A percentile compares a stretch with the other conserved stretches of the same genome.
These are phyloP conservation scores for Eilema griseolum DNA, from an alignment of 2,888 invertebrate genomes.

Conservation along the genomic window DNA sequence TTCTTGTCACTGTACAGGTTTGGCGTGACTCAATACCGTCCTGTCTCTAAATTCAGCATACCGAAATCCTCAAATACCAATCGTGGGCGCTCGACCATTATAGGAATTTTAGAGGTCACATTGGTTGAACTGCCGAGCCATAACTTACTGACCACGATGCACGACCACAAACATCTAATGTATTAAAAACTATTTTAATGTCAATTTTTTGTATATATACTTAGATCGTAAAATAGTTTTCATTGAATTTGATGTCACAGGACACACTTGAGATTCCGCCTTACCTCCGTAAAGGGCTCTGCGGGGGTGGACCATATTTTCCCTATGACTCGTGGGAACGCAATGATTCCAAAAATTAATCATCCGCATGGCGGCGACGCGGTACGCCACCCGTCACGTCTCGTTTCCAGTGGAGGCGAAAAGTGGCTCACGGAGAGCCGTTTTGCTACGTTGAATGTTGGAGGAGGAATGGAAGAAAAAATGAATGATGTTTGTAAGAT, in stretches of 20 bases:
- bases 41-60: slow-evolving; percentile 50
- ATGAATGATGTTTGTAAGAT: too few species aligned
- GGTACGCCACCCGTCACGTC: too few species aligned
- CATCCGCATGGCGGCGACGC: too few species aligned
- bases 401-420: too few species aligned
- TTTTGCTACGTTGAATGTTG: too few species aligned
- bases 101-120: slow-evolving; percentile 72
- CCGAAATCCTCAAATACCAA: slow-evolving; percentile 60
- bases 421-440: too few species aligned
- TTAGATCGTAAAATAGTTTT: neutral
- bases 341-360: too few species aligned
- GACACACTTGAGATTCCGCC: too few species aligned
- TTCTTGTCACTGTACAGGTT: slow-evolving; percentile 39
- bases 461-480: too few species aligned
- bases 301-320: too few species aligned
- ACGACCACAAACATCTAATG: slow-evolving; percentile 37
- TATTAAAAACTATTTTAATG: neutral
- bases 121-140: slow-evolving; percentile 56
- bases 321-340: too few species aligned
- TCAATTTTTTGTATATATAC: neutral
- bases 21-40: slow-evolving; percentile 42
- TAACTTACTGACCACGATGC: slow-evolving; percentile 58
- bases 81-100: slow-evolving; percentile 61
- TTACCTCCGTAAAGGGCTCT: too few species aligned
- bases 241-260: neutral